Base-by-base conservation (phyloP, 2,797 vertebrate species). In the Megalops cyprinoides region DNA sequence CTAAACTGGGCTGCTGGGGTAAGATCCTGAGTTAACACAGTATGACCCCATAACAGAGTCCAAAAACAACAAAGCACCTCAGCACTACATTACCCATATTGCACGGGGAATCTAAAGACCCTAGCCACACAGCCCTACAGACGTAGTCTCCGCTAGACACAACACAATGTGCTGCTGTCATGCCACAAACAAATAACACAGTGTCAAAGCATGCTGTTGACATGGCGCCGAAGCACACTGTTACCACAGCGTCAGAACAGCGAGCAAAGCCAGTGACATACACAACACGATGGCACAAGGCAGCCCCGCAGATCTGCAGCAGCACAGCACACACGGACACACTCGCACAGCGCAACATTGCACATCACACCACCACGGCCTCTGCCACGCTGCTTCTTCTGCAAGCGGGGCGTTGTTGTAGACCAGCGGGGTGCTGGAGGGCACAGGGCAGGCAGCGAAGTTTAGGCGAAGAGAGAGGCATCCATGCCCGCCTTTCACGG, bases 371-470 rank as follows among this genome's bases (percentile, higher is more conserved):
- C n/a, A n/a, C n/a, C n/a, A n/a, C 6, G 15, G 58, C 37, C 69
- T 78, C 79, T 89, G 42, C 12, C 31, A 34, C 74, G 51, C 71
- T 69, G 81, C 75, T 28, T 62, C 58, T 69, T 49, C 51, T 49
- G 86, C 91, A 85, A 91, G 88, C 89, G 87, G 85, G 85, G 87
- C 88, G 90, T 90, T 93, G 92, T 92, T 93, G 86, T 84, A 84
- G 65, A 71, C 85, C 85, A 87, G 86, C 82, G 86, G 87, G 87
- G 88, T 88, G 86, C 87, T 87, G 88, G 85, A 39, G 87, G 82
- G 65, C 78, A 31, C 10, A 20, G 37, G 39, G 31, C 56, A n/a
- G 60, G 25, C 31, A 28, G 18, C 3, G 37, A 34, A 20, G 23
- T 34, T 2, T 31, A 10, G 6, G 31, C 48, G 48, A 48, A 23